Evolutionary conservation across 2,797 vertebrate genomes (phyloP).

Genomic region (Ctenosaura bakeri): DNA sequence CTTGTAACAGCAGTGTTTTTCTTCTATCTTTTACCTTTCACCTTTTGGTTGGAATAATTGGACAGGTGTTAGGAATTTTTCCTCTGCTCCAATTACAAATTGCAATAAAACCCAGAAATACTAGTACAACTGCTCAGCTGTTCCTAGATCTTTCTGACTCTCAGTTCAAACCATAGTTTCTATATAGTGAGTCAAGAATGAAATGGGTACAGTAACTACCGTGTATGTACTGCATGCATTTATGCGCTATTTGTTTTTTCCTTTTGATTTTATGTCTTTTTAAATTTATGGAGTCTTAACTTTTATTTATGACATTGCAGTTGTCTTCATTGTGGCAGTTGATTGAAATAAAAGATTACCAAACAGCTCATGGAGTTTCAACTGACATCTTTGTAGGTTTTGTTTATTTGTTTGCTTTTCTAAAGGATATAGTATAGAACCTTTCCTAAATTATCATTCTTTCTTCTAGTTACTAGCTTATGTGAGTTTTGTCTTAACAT

Average conservation of each 20-base stretch:
- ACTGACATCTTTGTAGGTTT: slow-evolving; percentile 44
- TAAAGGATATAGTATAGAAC: neutral
- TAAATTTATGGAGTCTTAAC: slow-evolving; percentile 77
- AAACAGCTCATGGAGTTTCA: slow-evolving; percentile 71
- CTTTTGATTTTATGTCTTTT: slow-evolving; percentile 82
- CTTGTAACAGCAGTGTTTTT: slow-evolving; percentile 28
- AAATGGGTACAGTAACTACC: slow-evolving; percentile 51
- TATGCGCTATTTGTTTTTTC: slow-evolving; percentile 64
- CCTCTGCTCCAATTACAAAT: slow-evolving; percentile 52
- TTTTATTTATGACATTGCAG: slow-evolving; percentile 80
- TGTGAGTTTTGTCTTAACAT: neutral
- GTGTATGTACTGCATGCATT: slow-evolving; percentile 50
- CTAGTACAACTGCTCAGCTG: slow-evolving; percentile 44
- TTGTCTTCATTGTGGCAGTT: slow-evolving; percentile 70
- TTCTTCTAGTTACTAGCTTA: neutral
- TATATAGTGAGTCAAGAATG: slow-evolving; percentile 49
- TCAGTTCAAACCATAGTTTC: slow-evolving; percentile 60
- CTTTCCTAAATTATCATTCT: neutral
- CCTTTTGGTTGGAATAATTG: slow-evolving; percentile 41
- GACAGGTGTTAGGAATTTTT: slow-evolving; percentile 11
- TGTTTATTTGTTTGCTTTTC: neutral
- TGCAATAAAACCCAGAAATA: slow-evolving; percentile 61
- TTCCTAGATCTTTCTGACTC: slow-evolving; percentile 25
- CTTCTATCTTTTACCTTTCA: neutral
- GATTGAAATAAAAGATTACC: slow-evolving; percentile 80